Evolutionary conservation across 2,797 vertebrate species (phyloP).

Genomic region (Protosalanx chinensis): DNA sequence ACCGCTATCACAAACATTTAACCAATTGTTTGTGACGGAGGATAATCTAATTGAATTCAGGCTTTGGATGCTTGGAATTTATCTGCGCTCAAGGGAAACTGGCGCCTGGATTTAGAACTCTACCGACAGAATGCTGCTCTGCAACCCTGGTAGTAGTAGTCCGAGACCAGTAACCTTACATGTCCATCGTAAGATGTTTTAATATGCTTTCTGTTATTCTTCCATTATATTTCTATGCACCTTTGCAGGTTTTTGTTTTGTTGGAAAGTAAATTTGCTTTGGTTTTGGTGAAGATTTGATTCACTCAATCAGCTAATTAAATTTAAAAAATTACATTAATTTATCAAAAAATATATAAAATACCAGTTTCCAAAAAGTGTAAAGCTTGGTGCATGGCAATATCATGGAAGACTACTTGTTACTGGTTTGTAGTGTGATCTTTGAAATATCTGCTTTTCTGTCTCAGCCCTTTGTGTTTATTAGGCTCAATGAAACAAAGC

Average conservation of each 20-base stretch:
- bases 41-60: slow-evolving; percentile 21
- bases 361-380: background rate
- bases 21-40: slow-evolving; percentile 75
- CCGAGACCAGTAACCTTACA: slow-evolving; percentile 59
- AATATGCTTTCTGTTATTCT: slow-evolving; percentile 51
- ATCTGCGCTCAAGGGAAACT: slow-evolving; percentile 31
- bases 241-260: slow-evolving; percentile 25
- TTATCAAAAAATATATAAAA: slow-evolving; percentile 15
- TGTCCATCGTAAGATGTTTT: slow-evolving; percentile 38
- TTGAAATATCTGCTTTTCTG: slow-evolving; percentile 39
- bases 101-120: slow-evolving; percentile 36
- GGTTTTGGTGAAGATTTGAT: slow-evolving; percentile 11
- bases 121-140: slow-evolving; percentile 55
- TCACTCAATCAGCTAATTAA: slow-evolving; percentile 17
- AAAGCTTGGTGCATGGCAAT: slow-evolving; percentile 45
- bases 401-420: slow-evolving; percentile 55
- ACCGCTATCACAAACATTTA: slow-evolving; percentile 67
- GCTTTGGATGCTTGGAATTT: slow-evolving; percentile 45
- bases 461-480: slow-evolving; percentile 49
- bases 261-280: slow-evolving; percentile 17
- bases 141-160: slow-evolving; percentile 51
- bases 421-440: slow-evolving; percentile 48
- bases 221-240: slow-evolving; percentile 57
- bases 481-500: slow-evolving; percentile 49
- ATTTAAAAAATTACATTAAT: slow-evolving; percentile 3